phyloP scores from a whole-genome alignment of 1,140 invertebrate genomes.

The Atta cephalotes region DNA sequence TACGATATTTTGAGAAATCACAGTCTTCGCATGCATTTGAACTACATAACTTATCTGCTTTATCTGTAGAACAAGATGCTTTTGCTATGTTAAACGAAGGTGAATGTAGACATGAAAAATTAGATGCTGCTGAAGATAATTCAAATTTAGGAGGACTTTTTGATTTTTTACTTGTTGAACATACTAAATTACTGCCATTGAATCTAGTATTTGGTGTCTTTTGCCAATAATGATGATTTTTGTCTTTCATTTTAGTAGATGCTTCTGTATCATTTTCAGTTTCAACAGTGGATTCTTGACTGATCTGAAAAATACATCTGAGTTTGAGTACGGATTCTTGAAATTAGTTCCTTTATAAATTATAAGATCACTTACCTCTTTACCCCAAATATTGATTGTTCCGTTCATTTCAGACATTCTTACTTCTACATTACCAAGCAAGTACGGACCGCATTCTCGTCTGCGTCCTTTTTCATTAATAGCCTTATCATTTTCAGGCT shows the following conservation, averaged over 20 bases:
- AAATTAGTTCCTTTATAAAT: not conserved
- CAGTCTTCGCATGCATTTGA: slow-evolving; percentile 40
- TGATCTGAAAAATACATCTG: slow-evolving; percentile 59
- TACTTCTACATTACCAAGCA: slow-evolving; percentile 84
- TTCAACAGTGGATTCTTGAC: slow-evolving; percentile 61
- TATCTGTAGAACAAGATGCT: slow-evolving; percentile 35
- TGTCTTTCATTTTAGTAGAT: slow-evolving; percentile 47
- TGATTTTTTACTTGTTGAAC: slow-evolving; percentile 77
- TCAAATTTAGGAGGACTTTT: slow-evolving; percentile 64
- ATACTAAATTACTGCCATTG: slow-evolving; percentile 62
- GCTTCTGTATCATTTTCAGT: slow-evolving; percentile 72
- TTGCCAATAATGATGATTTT: slow-evolving; percentile 62
- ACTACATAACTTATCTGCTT: not conserved
- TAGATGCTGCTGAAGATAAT: slow-evolving; percentile 46
- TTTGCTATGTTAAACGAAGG: slow-evolving; percentile 50
- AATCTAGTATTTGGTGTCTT: slow-evolving; percentile 73
- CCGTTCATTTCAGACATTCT: slow-evolving; percentile 84
- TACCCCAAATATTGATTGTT: slow-evolving; percentile 85
- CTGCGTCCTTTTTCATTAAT: slow-evolving; percentile 68
- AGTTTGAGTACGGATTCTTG: not conserved
- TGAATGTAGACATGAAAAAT: slow-evolving; percentile 61
- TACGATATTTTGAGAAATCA: slow-evolving; percentile 36
- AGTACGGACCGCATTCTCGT: slow-evolving; percentile 83
- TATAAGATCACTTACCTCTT: slow-evolving; percentile 77
- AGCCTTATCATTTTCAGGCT: slow-evolving; percentile 66